Evolutionary conservation across 2,113 vertebrate species (phyloP), one percentile per base, ranked within the genome.

Genomic region (Mus pahari): DNA sequence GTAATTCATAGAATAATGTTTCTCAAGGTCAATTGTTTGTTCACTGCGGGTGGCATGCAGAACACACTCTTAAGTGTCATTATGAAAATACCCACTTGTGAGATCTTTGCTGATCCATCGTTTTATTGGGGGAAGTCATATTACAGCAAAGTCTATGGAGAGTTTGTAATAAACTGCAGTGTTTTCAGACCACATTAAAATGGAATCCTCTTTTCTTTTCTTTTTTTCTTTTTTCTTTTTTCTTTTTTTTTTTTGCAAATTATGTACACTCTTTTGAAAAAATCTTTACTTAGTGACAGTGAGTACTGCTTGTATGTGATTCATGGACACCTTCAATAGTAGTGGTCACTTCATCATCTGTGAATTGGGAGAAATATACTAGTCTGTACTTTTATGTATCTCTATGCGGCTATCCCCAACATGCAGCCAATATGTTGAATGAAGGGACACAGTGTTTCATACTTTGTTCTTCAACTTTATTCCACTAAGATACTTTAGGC

Each of bases 381-480:
- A 90, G 19, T 78, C 88, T 86, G 16, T 10, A 31, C 87, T 90
- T 91, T 86, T 33, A n/a, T 20, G 14, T 77, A 9, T 77, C 13
- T 68, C 53, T 89, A 26, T 60, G 24, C 26, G 96, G 73, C 55
- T 50, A 71, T 58, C 28, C 28, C 19, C 55, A 86, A 14, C 64
- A 75, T 48, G 26, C 22, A 83, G 55, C 39, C 33, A 84, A 91
- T 55, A 11, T 53, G 86, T 66, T 94, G 31, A 91, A 81, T 84
- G 53, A 87, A 90, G 53, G 39, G 6, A 8, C 74, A 90, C 95
- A 96, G 58, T 92, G 87, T 84, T 97, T 96, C 87, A 62, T 0
- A 2, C 94, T 97, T 97, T 97, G 97, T 86, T 86, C 48, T 74
- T 97, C 58, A 97, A 91, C 50, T 50, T 97, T 97, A 92, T 97